These are phyloP conservation scores for Ametastegia equiseti DNA, from an alignment of 2,888 invertebrate species.

Conservation along the genomic window DNA sequence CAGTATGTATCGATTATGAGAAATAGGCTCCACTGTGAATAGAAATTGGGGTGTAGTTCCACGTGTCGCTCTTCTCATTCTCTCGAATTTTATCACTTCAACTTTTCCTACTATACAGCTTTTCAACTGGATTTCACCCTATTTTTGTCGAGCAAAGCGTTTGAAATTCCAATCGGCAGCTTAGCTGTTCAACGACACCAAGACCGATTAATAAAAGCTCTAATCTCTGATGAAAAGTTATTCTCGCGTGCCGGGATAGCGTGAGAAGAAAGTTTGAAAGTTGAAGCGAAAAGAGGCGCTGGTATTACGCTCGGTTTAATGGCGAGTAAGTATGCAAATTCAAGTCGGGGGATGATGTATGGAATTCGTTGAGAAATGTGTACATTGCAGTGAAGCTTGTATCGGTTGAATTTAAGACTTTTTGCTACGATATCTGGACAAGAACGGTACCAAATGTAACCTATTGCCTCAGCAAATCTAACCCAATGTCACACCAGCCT, in stretches of 20 bases:
- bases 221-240: background rate
- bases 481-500: background rate
- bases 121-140: background rate
- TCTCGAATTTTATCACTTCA: background rate
- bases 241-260: background rate
- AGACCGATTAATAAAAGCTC: background rate
- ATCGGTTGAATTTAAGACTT: background rate
- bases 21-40: background rate
- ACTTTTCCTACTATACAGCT: background rate
- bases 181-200: background rate
- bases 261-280: background rate
- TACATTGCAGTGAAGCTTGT: slow-evolving; percentile 56
- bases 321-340: slow-evolving; percentile 69
- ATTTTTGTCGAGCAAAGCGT: background rate
- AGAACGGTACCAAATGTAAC: background rate
- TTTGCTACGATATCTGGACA: background rate
- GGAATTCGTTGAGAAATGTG: slow-evolving; percentile 69
- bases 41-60: background rate
- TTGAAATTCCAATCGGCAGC: background rate
- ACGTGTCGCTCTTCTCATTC: background rate
- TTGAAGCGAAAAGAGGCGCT: background rate
- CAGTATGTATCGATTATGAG: background rate
- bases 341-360: slow-evolving; percentile 66
- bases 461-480: background rate
- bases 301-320: background rate